Conservation (phyloP, 2,113 vertebrate species). For the Maccullochella peelii region DNA sequence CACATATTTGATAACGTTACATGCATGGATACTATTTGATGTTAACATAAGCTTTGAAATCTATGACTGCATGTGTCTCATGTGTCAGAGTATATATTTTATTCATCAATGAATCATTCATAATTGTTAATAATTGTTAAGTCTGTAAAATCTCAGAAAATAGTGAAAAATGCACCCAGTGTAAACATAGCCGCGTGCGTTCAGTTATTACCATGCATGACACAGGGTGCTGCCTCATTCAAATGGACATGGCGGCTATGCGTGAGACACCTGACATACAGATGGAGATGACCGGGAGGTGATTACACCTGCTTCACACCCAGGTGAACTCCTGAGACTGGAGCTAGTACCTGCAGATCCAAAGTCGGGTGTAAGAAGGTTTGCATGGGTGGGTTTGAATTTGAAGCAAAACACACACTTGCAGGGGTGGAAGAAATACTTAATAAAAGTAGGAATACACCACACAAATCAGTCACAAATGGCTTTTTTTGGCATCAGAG, state of each 20-base stretch:
- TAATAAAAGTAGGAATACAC: not conserved
- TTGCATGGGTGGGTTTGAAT: not conserved
- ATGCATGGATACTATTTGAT: too few species aligned
- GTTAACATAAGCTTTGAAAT: too few species aligned
- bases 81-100: too few species aligned
- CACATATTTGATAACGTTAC: too few species aligned
- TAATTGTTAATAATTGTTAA: too few species aligned
- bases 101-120: too few species aligned
- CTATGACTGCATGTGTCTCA: too few species aligned
- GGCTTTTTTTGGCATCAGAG: not conserved
- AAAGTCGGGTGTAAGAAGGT: not conserved
- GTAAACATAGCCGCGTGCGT: constrained; percentile 15
- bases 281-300: not conserved
- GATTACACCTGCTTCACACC: not conserved
- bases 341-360: not conserved
- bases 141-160: too few species aligned
- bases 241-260: not conserved
- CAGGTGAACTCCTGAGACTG: not conserved
- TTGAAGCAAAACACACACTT: not conserved
- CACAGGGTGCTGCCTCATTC: constrained; percentile 12
- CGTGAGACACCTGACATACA: not conserved
- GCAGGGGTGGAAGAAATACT: not conserved
- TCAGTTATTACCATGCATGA: not conserved
- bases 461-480: not conserved
- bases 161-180: too few species aligned